Evolutionary conservation across 37 sponge, comb jelly and placozoan genomes (phyloP), one percentile per base, ranked within the genome.

Genomic region (Agelas oroides): DNA sequence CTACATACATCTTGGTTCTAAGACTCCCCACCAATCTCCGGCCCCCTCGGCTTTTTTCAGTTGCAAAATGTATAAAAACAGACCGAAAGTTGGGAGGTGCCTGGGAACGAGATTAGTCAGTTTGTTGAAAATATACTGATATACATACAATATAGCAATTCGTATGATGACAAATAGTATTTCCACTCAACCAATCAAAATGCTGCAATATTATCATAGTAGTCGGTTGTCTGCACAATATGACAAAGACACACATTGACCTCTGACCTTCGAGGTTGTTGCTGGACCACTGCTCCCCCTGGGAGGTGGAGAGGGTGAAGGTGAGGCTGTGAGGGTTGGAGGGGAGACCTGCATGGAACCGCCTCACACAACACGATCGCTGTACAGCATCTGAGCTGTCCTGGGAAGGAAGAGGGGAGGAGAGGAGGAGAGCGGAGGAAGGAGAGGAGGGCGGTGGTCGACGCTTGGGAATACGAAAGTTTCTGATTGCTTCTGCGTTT

Each of bases 391-490:
- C 79, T 8, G 52, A 64, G 28, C 68, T 85, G 40, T 12, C 14
- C 74, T 73, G 65, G 27, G 24, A 27, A 5, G 38, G 64, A 8
- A 30, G 31, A 62, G 75, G 36, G 25, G 53, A 8, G 21, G 68
- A 66, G 66, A 33, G 57, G 14, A 28, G 20, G 75, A 18, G 52
- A 53, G 5, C 18, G 57, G 61, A 8, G 2, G 56, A 25, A 1
- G 75, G 75, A 17, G 54, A 75, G 58, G 23, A 25, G 30, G 58
- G 75, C 21, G 58, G 31, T 20, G 21, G 32, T 20, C 8, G 0
- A 1, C 80, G 71, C 18, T 79, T 78, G 14, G 87, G 87, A 65
- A 87, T 87, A 28, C 62, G 55, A 54, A 80, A 87, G 25, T 46
- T 64, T 25, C 60, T 71, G 37, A 87, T 40, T 1, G 61, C 65